phyloP scores from a whole-genome alignment of 2,113 vertebrate genomes.

The Erpornis zantholeuca region DNA sequence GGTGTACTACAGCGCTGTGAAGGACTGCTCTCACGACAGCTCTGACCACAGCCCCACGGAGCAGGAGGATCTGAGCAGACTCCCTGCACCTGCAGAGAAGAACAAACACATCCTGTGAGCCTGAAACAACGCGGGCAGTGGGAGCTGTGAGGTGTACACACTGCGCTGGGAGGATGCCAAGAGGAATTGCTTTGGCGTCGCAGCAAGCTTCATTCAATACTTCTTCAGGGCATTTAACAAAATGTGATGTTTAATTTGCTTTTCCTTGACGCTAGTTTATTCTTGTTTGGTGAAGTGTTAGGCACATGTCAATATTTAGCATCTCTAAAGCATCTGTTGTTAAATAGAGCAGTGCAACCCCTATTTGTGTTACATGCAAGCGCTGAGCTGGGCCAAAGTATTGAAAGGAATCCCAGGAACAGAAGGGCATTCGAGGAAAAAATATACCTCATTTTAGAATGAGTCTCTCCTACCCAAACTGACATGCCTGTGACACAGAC shows the following conservation, averaged over 20 bases:
- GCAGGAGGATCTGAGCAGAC: conserved; percentile 68
- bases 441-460: neutral
- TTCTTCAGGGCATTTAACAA: neutral
- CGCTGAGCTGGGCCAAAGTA: neutral
- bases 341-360: neutral
- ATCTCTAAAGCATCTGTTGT: neutral
- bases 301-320: neutral
- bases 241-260: neutral
- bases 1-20: conserved; percentile 73
- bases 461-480: neutral
- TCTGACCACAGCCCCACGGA: conserved; percentile 55
- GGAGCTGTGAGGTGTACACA: neutral
- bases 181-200: neutral
- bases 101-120: conserved; percentile 3
- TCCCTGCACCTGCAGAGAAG: conserved; percentile 10
- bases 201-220: neutral
- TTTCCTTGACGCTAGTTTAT: neutral
- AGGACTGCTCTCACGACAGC: conserved; percentile 73
- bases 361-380: neutral
- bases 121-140: neutral
- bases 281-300: neutral
- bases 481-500: neutral
- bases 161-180: neutral
- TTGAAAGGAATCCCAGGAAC: neutral
- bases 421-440: neutral